A percentile compares a stretch with the other conserved stretches of the same genome.
These are phyloP conservation scores for Todiramphus saurophagus DNA, from an alignment of 2,113 vertebrate genomes.

Conservation along the genomic window DNA sequence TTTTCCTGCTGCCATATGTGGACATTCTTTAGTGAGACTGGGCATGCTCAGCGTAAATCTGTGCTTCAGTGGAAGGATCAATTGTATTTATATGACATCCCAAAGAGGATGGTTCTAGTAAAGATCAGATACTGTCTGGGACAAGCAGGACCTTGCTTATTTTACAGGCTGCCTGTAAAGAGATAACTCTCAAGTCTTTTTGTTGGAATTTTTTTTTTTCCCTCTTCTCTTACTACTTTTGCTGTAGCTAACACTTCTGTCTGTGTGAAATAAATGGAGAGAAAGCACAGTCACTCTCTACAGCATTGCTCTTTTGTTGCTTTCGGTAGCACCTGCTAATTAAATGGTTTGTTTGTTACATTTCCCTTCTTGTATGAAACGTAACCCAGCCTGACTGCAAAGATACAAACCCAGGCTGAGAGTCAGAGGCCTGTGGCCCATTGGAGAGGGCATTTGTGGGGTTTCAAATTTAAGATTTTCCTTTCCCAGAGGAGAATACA, in stretches of 20 bases:
- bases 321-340: conserved; percentile 10
- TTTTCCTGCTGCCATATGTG: neutral
- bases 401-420: neutral
- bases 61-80: neutral
- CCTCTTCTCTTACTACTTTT: neutral
- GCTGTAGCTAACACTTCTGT: neutral
- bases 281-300: neutral
- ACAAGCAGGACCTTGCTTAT: neutral
- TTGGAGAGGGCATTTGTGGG: neutral
- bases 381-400: neutral
- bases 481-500: neutral
- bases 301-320: neutral
- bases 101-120: neutral
- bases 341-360: neutral
- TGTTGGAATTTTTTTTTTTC: neutral
- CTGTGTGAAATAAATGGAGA: neutral
- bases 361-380: neutral
- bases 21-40: neutral
- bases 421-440: neutral
- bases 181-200: neutral
- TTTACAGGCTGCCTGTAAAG: neutral
- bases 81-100: neutral
- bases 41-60: neutral
- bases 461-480: neutral
- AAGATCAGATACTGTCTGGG: neutral